Percentiles rank a stretch among this genome's conserved stretches.
Evolutionary conservation across 2,888 invertebrate species (phyloP).

Genomic region (Drosophila nigricruria): DNA sequence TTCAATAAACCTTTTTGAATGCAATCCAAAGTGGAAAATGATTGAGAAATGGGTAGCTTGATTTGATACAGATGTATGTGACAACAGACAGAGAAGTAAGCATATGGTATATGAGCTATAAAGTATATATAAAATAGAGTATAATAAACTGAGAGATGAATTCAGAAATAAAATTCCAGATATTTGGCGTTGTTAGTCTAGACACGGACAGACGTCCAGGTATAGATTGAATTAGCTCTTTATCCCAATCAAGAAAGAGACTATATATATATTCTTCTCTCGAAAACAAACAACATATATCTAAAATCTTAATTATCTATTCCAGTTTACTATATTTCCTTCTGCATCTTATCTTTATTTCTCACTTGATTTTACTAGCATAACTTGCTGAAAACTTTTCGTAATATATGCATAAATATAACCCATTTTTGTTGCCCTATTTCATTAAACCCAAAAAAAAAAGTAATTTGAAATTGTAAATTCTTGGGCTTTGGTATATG

Average conservation of each 20-base stretch:
- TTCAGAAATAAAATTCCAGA: no score
- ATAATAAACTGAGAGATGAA: no score
- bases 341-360: not conserved
- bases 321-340: not conserved
- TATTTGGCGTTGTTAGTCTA: no score
- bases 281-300: not conserved
- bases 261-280: not conserved
- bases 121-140: not conserved
- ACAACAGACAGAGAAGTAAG: no score
- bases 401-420: not conserved
- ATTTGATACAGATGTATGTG: not conserved
- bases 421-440: not conserved
- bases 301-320: not conserved
- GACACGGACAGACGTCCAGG: no score
- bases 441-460: not conserved
- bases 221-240: not conserved
- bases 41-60: not conserved
- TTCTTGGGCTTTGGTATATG: not conserved
- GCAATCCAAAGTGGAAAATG: no score
- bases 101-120: not conserved
- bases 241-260: no score
- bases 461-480: conserved; percentile 1
- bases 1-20: conserved; percentile 2
- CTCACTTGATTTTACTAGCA: not conserved
- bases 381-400: not conserved